Conservation (phyloP, 2,888 invertebrate genomes). For the Mesoligia furuncula region DNA sequence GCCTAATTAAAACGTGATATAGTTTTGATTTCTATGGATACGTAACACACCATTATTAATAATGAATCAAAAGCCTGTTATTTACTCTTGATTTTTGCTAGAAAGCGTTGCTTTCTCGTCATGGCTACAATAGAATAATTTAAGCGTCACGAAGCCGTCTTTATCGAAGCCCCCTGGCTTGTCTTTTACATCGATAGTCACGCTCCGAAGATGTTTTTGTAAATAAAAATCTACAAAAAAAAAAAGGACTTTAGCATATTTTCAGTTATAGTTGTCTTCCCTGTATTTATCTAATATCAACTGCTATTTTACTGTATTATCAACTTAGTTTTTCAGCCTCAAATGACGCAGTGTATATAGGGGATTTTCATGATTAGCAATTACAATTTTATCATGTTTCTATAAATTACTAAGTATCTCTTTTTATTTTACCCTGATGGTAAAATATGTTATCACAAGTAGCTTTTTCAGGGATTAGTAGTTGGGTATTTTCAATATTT, state of each 20-base stretch:
- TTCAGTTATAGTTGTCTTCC: not conserved
- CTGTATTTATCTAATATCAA: not conserved
- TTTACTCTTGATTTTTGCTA: conserved; percentile 80
- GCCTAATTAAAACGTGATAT: not conserved
- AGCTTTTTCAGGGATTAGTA: not conserved
- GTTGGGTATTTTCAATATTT: too few species aligned
- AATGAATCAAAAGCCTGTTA: conserved; percentile 76
- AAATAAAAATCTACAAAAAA: conserved; percentile 2
- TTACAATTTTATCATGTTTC: not conserved
- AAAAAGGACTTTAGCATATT: not conserved
- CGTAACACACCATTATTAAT: conserved; percentile 27
- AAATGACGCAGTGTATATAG: not conserved
- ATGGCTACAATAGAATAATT: conserved; percentile 76
- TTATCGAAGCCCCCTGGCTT: conserved; percentile 73
- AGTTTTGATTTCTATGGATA: conserved; percentile 1
- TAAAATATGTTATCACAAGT: not conserved
- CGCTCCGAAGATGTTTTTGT: conserved; percentile 57
- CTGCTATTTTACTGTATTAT: too few species aligned
- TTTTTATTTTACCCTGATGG: not conserved
- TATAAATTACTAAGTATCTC: not conserved
- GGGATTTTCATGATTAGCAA: not conserved
- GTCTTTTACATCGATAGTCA: conserved; percentile 67
- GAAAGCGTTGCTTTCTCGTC: conserved; percentile 85
- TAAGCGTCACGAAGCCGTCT: conserved; percentile 71
- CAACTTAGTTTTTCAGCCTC: not conserved